Base-by-base conservation (phyloP, 35 echinoderm and acorn worm species). In the Acanthaster planci region DNA sequence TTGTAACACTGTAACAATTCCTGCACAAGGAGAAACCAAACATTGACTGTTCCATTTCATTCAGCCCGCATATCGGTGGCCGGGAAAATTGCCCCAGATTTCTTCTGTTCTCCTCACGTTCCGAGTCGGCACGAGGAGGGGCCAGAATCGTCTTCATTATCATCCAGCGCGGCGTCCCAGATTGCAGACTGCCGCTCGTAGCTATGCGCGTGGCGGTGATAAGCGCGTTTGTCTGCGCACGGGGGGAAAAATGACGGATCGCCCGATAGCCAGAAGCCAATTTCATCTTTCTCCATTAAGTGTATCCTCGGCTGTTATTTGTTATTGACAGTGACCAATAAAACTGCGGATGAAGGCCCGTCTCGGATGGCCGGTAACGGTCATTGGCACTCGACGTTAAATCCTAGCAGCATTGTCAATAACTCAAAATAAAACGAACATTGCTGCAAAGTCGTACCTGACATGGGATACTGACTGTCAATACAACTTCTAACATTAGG, bases 61-160 rank as follows among this genome's bases (percentile, higher is more conserved):
- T 34, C 23, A 21, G 14, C 23, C 34, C 64, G 4, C 42, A 4
- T 47, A 4, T 47, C 42, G 42, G 42, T n/a, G n/a, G 42, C 64
- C 64, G 26, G 64, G 21, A 72, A 72, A 31, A 72, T 72, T 72
- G 64, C 19, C 64, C 64, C 26, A 72, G 19, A 72, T 72, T 72
- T 26, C 34, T 34, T 26, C 64, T 31, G 64, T 72, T 47, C 64
- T 72, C 64, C 34, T 72, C 34, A 34, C 64, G 26, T 72, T 26
- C 64, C 64, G 26, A 27, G 64, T 34, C 8, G 22, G 26, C 30
- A 6, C 42, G 12, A 47, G 42, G 4, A 47, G 12, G 12, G 12
- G 42, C 4, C 42, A 4, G 64, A 72, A n/a, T 29, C 64, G 34
- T 72, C 64, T 72, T 72, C 42, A 47, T 72, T 72, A 72, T 72